phyloP scores from a whole-genome alignment of 2,113 vertebrate species.

The Ploceus nigricollis region DNA sequence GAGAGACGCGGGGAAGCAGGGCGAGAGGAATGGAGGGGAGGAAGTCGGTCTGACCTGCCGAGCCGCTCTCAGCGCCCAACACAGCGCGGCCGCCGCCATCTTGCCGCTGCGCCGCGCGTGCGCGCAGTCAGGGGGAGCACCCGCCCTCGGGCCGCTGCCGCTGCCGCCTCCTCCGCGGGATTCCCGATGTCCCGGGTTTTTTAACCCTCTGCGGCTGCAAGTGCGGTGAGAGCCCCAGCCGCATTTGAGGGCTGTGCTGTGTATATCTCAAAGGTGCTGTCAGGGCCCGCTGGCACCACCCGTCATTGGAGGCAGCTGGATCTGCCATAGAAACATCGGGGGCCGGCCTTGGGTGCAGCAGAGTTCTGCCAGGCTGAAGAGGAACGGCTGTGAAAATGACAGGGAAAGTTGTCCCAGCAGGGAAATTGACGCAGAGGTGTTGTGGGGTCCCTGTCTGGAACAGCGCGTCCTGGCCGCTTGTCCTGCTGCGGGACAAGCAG shows the following conservation, averaged over 20 bases:
- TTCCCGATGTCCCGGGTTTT: accelerated
- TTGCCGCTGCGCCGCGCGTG: neutral
- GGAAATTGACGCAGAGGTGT: neutral
- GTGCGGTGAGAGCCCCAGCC: accelerated
- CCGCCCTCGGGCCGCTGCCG: neutral
- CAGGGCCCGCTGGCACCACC: neutral
- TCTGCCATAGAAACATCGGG: neutral
- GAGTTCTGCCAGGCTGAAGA: neutral
- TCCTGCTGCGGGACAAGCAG: neutral
- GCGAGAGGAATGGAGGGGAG: accelerated
- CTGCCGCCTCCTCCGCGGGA: too few species aligned
- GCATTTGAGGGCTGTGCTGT: neutral
- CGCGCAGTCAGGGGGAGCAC: accelerated
- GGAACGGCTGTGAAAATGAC: neutral
- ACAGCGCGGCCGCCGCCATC: slow-evolving; percentile 54
- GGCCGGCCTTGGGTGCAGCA: neutral
- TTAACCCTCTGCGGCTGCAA: neutral
- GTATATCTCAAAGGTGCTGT: neutral
- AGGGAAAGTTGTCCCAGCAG: neutral
- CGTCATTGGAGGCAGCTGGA: neutral
- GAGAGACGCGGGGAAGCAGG: neutral
- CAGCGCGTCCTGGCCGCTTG: accelerated
- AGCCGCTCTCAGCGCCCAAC: neutral
- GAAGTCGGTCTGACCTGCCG: slow-evolving; percentile 51
- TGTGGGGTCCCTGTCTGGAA: neutral